These are phyloP conservation scores for Saguinus midas DNA, from an alignment of 2,113 vertebrate species.

Conservation along the genomic window DNA sequence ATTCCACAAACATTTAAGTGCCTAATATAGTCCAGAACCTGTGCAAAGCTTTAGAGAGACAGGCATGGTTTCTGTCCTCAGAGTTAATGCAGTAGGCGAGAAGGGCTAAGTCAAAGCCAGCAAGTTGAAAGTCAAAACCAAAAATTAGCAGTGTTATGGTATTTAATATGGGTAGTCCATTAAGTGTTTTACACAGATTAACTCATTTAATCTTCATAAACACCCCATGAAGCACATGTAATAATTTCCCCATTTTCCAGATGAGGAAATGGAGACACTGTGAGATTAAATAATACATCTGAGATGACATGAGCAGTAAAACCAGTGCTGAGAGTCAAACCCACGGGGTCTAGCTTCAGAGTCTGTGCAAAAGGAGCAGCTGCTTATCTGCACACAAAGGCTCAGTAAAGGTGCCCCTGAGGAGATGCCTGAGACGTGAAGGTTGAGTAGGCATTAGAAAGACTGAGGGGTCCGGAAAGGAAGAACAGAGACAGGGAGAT, in stretches of 20 bases:
- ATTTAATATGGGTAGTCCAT: neutral
- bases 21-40: neutral
- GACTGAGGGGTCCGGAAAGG: neutral
- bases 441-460: too few relatives aligned
- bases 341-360: neutral
- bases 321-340: neutral
- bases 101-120: neutral
- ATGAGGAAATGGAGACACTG: neutral
- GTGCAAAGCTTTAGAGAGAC: neutral
- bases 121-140: neutral
- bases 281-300: too few relatives aligned
- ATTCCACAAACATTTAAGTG: neutral
- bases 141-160: neutral
- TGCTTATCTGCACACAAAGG: neutral
- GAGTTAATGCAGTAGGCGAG: neutral
- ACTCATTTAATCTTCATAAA: neutral
- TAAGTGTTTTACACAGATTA: fast-evolving
- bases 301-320: neutral
- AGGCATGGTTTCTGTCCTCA: neutral
- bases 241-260: neutral
- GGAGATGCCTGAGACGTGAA: neutral
- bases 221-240: neutral
- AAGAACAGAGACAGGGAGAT: neutral
- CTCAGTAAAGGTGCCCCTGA: neutral
- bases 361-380: neutral